These are phyloP conservation scores for Actinemys pallida DNA, from an alignment of 2,113 vertebrate species.

Conservation along the genomic window DNA sequence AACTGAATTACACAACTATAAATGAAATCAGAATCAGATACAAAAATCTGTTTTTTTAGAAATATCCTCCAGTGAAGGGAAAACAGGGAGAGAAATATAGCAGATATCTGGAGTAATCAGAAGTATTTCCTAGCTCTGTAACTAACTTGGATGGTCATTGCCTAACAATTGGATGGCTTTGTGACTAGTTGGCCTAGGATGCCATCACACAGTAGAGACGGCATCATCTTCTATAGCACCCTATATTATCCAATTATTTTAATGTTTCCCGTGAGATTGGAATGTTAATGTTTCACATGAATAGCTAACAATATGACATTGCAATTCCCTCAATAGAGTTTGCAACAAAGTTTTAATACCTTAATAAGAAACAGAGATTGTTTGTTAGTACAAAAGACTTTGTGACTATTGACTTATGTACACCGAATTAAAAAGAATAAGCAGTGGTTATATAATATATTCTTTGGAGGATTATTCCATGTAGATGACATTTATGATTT, in stretches of 20 bases:
- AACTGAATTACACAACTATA: neutral
- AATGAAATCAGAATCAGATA: neutral
- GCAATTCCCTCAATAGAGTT: neutral
- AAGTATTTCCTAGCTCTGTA: neutral
- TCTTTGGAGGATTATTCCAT: neutral
- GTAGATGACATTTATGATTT: neutral
- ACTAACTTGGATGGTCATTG: neutral
- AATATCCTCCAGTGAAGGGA: neutral
- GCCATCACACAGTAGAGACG: accelerated
- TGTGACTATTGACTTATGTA: neutral
- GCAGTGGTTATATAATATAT: neutral
- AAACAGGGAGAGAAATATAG: neutral
- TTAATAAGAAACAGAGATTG: neutral
- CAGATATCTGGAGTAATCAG: accelerated
- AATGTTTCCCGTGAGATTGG: neutral
- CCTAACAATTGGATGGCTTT: neutral
- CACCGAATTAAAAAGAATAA: neutral
- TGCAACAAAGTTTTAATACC: neutral
- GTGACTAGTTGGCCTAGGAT: neutral
- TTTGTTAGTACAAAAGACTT: neutral
- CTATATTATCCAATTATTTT: neutral
- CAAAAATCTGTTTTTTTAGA: neutral
- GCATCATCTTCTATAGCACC: neutral
- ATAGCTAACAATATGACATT: neutral
- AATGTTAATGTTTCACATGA: neutral